A percentile compares a stretch with the other conserved stretches of the same genome.
These are phyloP conservation scores for Trilocha varians DNA, from an alignment of 2,888 invertebrate species.

Conservation along the genomic window DNA sequence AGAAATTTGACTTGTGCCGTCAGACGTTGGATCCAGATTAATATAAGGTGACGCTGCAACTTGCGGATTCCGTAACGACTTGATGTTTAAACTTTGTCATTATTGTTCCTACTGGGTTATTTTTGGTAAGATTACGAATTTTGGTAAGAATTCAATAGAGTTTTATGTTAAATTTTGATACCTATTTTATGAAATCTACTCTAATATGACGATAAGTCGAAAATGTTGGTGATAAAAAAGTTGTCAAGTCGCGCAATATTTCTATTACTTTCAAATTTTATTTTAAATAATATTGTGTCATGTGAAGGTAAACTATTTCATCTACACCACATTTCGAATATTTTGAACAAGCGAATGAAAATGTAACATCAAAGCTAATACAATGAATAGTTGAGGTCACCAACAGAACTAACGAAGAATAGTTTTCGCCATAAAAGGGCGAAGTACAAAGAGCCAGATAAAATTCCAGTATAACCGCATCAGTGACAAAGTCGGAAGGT, in stretches of 20 bases:
- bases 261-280: neutral
- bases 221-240: too few relatives aligned
- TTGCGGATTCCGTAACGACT: constrained; percentile 21
- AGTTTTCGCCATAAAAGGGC: constrained; percentile 61
- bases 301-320: neutral
- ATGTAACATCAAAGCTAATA: constrained; percentile 45
- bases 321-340: neutral
- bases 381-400: constrained; percentile 55
- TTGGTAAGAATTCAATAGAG: too few relatives aligned
- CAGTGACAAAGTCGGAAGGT: constrained; percentile 66
- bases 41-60: constrained; percentile 69
- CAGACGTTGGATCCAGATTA: constrained; percentile 69
- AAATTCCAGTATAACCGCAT: constrained; percentile 66
- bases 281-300: neutral
- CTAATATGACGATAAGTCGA: too few relatives aligned
- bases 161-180: too few relatives aligned
- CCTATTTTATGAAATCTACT: too few relatives aligned
- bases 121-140: too few relatives aligned
- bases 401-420: constrained; percentile 55
- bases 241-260: too few relatives aligned
- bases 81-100: constrained; percentile 26
- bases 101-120: constrained; percentile 5
- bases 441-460: constrained; percentile 68
- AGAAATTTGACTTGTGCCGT: constrained; percentile 72
- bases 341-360: neutral